These are phyloP conservation scores for Ictalurus furcatus DNA, from an alignment of 2,113 vertebrate species.

Conservation along the genomic window DNA sequence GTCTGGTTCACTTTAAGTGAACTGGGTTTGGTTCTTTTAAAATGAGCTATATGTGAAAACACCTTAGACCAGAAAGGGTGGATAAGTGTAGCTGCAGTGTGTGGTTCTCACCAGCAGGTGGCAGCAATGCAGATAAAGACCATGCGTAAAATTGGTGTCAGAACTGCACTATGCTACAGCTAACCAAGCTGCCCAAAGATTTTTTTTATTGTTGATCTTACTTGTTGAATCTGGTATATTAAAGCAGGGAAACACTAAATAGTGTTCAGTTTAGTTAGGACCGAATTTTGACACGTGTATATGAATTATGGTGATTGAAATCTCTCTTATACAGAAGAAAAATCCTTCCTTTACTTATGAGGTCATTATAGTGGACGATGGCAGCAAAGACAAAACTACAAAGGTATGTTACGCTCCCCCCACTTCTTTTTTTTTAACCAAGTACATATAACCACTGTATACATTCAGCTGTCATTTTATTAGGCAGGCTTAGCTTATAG, in stretches of 20 bases:
- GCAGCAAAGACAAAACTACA: conserved; percentile 92
- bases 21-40: no score
- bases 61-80: neutral
- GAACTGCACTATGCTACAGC: neutral
- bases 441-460: neutral
- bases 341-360: conserved; percentile 87
- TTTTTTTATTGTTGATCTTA: neutral
- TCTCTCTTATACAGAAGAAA: conserved; percentile 73
- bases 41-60: no score
- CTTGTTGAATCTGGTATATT: neutral
- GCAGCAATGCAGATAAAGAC: conserved; percentile 32
- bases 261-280: neutral
- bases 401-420: conserved; percentile 70
- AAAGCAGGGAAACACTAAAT: neutral
- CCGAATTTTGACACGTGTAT: neutral
- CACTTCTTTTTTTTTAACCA: neutral
- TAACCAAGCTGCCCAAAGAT: neutral
- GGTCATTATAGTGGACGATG: conserved; percentile 92
- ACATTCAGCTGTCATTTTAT: neutral
- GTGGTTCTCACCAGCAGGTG: conserved; percentile 57
- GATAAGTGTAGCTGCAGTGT: neutral
- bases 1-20: no score
- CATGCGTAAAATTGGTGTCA: neutral
- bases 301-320: neutral
- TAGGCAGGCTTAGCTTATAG: neutral